phyloP scores from a whole-genome alignment of 2,888 invertebrate genomes.

The Pantelozetes paolii region DNA sequence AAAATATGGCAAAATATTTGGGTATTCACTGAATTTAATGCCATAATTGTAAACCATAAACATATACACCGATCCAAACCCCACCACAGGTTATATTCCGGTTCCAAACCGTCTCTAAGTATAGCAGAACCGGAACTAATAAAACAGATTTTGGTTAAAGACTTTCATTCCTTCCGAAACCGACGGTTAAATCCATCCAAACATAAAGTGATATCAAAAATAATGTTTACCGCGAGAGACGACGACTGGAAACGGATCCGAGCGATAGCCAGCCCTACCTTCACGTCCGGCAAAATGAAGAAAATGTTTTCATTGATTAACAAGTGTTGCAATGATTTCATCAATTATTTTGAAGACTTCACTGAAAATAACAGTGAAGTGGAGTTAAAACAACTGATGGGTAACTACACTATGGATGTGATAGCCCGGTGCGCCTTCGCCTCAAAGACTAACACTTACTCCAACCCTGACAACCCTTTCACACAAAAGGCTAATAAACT shows the following conservation, averaged over 20 bases:
- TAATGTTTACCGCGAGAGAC: neutral
- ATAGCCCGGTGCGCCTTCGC: constrained; percentile 24
- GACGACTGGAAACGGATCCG: constrained; percentile 24
- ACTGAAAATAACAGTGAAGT: neutral
- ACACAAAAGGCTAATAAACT: neutral
- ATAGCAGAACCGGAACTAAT: neutral
- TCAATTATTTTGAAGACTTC: neutral
- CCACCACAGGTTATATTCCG: neutral
- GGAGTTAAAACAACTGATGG: neutral
- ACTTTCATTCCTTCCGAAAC: neutral
- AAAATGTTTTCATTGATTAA: constrained; percentile 15
- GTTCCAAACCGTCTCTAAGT: neutral
- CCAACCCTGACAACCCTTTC: neutral
- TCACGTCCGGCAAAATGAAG: constrained; percentile 21
- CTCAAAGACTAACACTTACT: neutral
- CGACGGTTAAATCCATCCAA: neutral
- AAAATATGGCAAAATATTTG: constrained; percentile 1
- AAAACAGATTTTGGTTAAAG: neutral
- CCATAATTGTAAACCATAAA: neutral
- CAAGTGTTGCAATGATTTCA: constrained; percentile 11
- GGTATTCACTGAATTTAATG: neutral
- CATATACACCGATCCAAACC: neutral
- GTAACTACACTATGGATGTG: constrained; percentile 20
- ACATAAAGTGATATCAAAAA: neutral
- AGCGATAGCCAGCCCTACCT: constrained; percentile 29